phyloP scores from a whole-genome alignment of 1,140 invertebrate genomes.

The Atta cephalotes region DNA sequence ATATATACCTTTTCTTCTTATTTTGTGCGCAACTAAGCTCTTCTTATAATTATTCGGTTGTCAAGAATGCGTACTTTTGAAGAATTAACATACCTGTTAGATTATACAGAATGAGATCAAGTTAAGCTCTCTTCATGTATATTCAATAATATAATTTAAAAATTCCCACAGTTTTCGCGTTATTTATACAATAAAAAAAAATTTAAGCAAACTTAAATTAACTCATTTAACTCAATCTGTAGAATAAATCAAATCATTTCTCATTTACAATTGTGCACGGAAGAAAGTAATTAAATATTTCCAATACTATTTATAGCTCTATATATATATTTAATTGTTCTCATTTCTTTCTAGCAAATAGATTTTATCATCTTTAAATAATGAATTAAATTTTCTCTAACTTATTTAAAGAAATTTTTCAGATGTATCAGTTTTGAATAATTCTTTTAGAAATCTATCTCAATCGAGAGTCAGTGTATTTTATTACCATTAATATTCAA shows the following conservation, averaged over 20 bases:
- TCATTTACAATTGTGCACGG: not conserved
- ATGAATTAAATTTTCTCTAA: not conserved
- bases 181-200: not conserved
- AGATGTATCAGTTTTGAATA: not conserved
- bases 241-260: not conserved
- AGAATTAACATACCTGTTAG: not conserved
- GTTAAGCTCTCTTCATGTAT: not conserved
- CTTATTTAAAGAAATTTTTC: not conserved
- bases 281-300: not conserved
- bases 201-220: not conserved
- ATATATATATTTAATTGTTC: not conserved
- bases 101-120: not conserved
- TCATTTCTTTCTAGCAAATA: not conserved
- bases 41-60: constrained; percentile 53
- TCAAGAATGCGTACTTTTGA: constrained; percentile 48
- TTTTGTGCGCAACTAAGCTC: constrained; percentile 46
- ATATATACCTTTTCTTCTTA: constrained; percentile 10
- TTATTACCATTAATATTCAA: not conserved
- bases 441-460: not conserved
- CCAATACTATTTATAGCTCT: not conserved
- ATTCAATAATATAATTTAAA: constrained; percentile 18
- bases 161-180: not conserved
- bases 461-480: not conserved
- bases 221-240: not conserved
- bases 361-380: not conserved